Evolutionary conservation across 2,888 invertebrate species (phyloP).

Genomic region (Neuroscelio doddi): DNA sequence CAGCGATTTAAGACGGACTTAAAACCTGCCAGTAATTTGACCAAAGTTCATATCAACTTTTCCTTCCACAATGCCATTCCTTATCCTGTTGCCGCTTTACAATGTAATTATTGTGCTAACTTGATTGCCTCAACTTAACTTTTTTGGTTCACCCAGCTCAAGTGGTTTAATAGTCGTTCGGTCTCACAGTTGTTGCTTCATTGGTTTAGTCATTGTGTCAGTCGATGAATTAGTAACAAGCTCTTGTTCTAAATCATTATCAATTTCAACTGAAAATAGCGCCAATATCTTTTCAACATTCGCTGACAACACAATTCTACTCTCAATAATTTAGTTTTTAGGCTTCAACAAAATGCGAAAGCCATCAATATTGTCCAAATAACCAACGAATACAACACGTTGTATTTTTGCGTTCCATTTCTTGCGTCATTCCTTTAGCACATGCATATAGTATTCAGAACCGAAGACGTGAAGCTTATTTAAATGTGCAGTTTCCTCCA

Average conservation of each 20-base stretch:
- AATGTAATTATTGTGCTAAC: slow-evolving; percentile 11
- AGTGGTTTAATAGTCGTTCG: slow-evolving; percentile 8
- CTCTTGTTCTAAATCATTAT: not conserved
- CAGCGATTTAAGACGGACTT: slow-evolving; percentile 22
- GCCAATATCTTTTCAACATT: slow-evolving; percentile 4
- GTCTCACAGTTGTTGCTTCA: slow-evolving; percentile 12
- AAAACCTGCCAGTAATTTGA: slow-evolving; percentile 17
- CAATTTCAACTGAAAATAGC: slow-evolving; percentile 1
- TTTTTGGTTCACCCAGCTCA: slow-evolving; percentile 19
- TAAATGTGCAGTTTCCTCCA: slow-evolving; percentile 13
- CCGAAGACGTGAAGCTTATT: slow-evolving; percentile 35
- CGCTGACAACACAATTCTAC: slow-evolving; percentile 21
- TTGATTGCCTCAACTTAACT: slow-evolving; percentile 15
- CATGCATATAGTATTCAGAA: slow-evolving; percentile 13
- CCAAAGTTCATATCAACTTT: slow-evolving; percentile 24
- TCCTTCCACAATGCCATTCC: slow-evolving; percentile 21
- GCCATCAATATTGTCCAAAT: slow-evolving; percentile 11
- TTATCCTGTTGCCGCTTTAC: slow-evolving; percentile 23
- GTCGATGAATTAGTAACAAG: slow-evolving; percentile 4
- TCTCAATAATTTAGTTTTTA: slow-evolving; percentile 16
- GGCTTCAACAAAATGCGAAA: slow-evolving; percentile 24
- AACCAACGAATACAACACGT: slow-evolving; percentile 22
- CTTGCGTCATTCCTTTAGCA: slow-evolving; percentile 18
- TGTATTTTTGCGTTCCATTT: slow-evolving; percentile 25
- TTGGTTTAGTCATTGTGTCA: not conserved